Percentiles rank a stretch among this genome's conserved stretches.
phyloP scores from a whole-genome alignment of 2,797 vertebrate species.

The Spinus pinus region DNA sequence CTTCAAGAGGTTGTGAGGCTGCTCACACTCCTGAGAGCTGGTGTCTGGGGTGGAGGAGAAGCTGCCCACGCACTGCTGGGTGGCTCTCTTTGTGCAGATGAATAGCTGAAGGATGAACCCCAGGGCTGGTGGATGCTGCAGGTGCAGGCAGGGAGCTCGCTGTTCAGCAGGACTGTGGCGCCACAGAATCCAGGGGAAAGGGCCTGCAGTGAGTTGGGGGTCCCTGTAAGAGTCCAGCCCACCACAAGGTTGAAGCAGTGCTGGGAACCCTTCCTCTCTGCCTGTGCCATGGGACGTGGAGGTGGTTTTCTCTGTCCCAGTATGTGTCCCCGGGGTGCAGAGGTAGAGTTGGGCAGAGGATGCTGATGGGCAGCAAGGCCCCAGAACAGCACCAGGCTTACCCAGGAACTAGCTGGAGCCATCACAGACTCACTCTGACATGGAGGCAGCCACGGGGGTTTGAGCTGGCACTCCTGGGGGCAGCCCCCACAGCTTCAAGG shows the following conservation, averaged over 20 bases:
- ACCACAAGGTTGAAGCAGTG: rapidly evolving
- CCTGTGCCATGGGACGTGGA: neutral
- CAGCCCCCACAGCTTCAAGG: neutral
- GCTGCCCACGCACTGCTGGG: neutral
- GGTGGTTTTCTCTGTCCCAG: neutral
- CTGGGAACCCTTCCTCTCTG: neutral
- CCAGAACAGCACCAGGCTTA: neutral
- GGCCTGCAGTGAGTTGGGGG: neutral
- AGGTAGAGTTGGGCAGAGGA: neutral
- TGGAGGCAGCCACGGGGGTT: rapidly evolving
- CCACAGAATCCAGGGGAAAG: neutral
- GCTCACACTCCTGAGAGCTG: neutral
- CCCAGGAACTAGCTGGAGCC: neutral
- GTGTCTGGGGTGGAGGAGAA: neutral
- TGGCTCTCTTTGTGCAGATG: neutral
- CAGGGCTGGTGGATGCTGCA: slow-evolving; percentile 60
- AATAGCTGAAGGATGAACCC: slow-evolving; percentile 70
- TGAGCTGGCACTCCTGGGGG: rapidly evolving
- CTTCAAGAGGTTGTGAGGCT: neutral
- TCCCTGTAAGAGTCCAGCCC: neutral
- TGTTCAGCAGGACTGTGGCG: neutral
- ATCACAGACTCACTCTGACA: neutral
- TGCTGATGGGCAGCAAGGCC: rapidly evolving
- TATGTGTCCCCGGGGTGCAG: rapidly evolving
- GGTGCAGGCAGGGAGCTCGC: neutral